Base-by-base conservation (phyloP, 37 sponge, comb jelly and placozoan genomes). In the Chondrosia reniformis region DNA sequence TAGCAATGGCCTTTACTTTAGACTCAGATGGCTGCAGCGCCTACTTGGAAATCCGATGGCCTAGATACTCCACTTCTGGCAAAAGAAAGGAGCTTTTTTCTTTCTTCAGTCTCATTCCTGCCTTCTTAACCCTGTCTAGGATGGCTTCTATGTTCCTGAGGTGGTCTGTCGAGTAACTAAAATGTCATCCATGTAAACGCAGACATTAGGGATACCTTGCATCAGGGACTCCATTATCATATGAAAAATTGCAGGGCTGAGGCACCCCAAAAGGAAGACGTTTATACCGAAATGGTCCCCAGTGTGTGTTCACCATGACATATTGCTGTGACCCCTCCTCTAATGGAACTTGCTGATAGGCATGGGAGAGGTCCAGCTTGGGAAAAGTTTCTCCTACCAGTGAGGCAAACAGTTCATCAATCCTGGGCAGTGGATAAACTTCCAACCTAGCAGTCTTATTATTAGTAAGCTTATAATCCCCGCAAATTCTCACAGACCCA, bases 11-110 rank as follows among this genome's bases (percentile, higher is more conserved):
- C 1, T 17, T 0, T 1, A 79, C 65, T 46, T 79, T 79, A 4
- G 1, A n/a, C 0, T 33, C 46, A 28, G 76, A n/a, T n/a, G n/a
- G 76, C 30, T 75, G 76, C 19, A 75, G 22, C 1, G 55, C 76
- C 27, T 75, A 25, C 34, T 34, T 2, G 38, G 28, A 33, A 22
- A 66, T 66, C 4, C 4, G 4, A 7, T 66, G 67, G 34, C 67
- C 67, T 28, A 66, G 31, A 36, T 66, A 66, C 33, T 37, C 38
- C 4, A 66, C 67, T 6, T 56, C 7, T 4, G 58, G 58, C 58
- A 56, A 6, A 4, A 56, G 7, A 56, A 56, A n/a, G 58, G 58
- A 24, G 27, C 58, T 28, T 6, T 56, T 56, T 3, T 56, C 58
- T 6, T 56, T 15, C 52, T 49, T 49, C 52, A 49, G 15, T 15